Evolutionary conservation across 2,888 invertebrate genomes (phyloP), one percentile per base, ranked within the genome.

Genomic region (Apamea monoglypha): DNA sequence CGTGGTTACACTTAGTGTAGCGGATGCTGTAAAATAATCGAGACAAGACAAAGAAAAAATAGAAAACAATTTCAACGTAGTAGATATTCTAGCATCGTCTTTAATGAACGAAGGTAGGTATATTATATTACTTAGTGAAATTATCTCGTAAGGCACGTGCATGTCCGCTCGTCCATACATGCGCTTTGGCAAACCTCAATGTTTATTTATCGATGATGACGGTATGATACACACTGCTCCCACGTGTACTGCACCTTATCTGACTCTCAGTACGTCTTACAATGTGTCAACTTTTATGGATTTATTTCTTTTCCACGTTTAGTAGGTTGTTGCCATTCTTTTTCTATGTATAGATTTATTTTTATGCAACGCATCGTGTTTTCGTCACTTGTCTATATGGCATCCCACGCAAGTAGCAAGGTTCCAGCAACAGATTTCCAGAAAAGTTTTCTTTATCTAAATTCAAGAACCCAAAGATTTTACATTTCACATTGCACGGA

Each of bases 111-210:
- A 59, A 68, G 25, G 25, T 82, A 67, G 59, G 47, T 25, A 64
- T 71, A 59, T 56, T 18, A 56, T 71, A 72, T 81, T 61, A 47
- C 25, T 40, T 14, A 68, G n/a, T 56, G 47, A 53, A 18, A 69
- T 53, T 75, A 67, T 81, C 68, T 79, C 25, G 36, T 66, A 70
- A 71, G 75, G 78, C 90, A 91, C 91, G 90, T 91, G 91, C 78
- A 64, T 25, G 74, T 73, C 32, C 78, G 40, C 74, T 82, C 50
- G 63, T 61, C 14, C 18, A 74, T 53, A 73, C 69, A 87, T 90
- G 92, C 86, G 91, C 90, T 92, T 94, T 94, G 94, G 94, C 94
- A 94, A 83, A 82, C 76, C 74, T 81, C 70, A 86, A 89, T 92
- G 92, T 94, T 93, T 94, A 92, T 93, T 92, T 92, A 90, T 92